phyloP scores from a whole-genome alignment of 2,797 vertebrate species.

The Vultur gryphus region DNA sequence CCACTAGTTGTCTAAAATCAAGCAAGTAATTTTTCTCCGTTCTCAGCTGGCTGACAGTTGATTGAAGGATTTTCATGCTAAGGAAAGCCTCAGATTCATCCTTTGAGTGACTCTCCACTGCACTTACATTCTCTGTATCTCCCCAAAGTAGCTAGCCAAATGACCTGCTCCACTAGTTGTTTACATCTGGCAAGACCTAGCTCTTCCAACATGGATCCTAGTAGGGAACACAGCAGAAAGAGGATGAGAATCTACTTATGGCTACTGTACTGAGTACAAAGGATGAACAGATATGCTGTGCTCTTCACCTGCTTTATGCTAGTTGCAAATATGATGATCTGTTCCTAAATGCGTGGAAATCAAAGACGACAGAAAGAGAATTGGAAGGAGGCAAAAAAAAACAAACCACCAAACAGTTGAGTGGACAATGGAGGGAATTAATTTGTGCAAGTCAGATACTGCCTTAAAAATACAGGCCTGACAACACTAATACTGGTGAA shows the following conservation, averaged over 20 bases:
- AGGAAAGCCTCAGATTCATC: background rate
- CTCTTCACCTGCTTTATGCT: background rate
- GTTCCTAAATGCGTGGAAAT: background rate
- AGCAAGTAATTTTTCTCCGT: background rate
- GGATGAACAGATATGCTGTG: background rate
- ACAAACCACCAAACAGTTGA: background rate
- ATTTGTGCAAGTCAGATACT: background rate
- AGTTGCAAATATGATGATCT: rapidly evolving
- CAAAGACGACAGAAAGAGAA: background rate
- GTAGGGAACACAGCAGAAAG: background rate
- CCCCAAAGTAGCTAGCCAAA: background rate
- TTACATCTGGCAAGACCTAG: background rate
- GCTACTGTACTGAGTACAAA: background rate
- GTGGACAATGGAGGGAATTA: background rate
- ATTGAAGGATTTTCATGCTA: background rate
- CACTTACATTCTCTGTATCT: background rate
- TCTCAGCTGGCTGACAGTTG: background rate
- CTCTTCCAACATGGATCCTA: background rate
- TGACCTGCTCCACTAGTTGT: background rate
- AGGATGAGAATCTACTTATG: background rate
- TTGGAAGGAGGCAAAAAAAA: background rate
- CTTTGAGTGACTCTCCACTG: background rate
- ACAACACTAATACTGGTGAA: background rate
- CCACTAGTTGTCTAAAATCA: background rate
- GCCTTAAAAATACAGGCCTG: background rate